Evolutionary conservation across 37 sponge, comb jelly and placozoan genomes (phyloP).

Genomic region (Tethya wilhelma): DNA sequence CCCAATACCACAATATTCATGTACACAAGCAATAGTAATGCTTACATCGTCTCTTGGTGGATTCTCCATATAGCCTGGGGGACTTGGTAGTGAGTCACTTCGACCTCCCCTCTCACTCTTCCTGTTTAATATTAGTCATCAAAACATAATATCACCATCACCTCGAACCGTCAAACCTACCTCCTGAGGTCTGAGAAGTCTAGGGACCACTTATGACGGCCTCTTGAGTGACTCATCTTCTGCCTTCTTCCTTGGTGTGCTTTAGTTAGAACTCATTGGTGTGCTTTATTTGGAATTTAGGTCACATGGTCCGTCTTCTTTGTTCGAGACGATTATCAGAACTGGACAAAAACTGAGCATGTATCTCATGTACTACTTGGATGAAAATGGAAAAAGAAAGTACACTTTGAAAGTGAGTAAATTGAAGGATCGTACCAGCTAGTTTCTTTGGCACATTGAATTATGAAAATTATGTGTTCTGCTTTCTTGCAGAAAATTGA

Average conservation of each 20-base stretch:
- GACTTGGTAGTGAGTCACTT: conserved; percentile 10
- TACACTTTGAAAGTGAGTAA: conserved; percentile 89
- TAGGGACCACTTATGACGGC: conserved; percentile 52
- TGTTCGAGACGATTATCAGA: neutral
- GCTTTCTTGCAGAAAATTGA: conserved; percentile 65
- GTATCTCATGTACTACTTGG: conserved; percentile 94
- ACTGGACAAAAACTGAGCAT: conserved; percentile 24
- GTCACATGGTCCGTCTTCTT: neutral
- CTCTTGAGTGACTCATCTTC: conserved; percentile 28
- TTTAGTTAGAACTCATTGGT: neutral
- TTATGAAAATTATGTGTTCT: neutral
- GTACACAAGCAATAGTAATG: too few species aligned
- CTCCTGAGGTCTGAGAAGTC: conserved; percentile 55
- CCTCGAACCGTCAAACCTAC: conserved; percentile 1
- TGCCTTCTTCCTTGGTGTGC: neutral
- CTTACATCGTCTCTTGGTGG: conserved; percentile 56
- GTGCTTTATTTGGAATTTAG: conserved; percentile 9
- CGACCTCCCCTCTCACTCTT: conserved; percentile 5
- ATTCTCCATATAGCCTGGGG: conserved; percentile 50
- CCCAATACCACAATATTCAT: too few species aligned
- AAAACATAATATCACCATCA: neutral
- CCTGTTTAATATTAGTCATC: neutral
- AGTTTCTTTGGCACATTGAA: neutral
- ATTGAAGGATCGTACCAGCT: neutral
- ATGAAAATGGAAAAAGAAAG: conserved; percentile 85